A percentile compares a stretch with the other conserved stretches of the same genome.
Evolutionary conservation across 2,113 vertebrate genomes (phyloP).

Genomic region (Pelmatolapia mariae): DNA sequence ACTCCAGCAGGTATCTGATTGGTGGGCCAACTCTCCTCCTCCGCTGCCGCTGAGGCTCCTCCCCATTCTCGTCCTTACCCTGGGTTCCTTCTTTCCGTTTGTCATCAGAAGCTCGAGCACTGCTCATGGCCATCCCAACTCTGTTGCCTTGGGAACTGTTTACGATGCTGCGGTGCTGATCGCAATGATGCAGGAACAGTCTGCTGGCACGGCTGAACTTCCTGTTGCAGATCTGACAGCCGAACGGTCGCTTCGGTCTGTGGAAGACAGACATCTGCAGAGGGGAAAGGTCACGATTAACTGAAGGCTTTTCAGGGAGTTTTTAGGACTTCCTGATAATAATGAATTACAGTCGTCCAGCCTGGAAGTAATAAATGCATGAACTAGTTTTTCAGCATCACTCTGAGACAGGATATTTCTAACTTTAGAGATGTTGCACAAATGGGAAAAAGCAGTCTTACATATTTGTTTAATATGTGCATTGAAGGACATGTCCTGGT

Average conservation of each 20-base stretch:
- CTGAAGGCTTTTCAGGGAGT: neutral
- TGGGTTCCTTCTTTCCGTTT: neutral
- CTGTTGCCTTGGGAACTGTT: neutral
- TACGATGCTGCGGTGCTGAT: neutral
- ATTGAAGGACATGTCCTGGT: neutral
- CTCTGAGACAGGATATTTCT: no score
- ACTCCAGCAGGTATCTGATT: neutral
- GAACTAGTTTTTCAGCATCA: no score
- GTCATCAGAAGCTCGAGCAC: neutral
- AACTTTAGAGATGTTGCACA: neutral
- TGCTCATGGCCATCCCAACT: rapidly evolving
- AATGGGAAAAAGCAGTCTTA: neutral
- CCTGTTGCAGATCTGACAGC: neutral
- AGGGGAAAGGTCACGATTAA: rapidly evolving
- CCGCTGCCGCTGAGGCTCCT: neutral
- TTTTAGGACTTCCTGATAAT: rapidly evolving
- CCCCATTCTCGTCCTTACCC: neutral
- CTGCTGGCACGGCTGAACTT: neutral
- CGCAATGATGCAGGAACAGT: neutral
- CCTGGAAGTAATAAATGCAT: no score
- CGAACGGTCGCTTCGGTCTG: neutral
- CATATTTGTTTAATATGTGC: neutral
- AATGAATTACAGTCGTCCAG: rapidly evolving
- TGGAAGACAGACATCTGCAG: neutral
- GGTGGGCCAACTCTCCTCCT: neutral